Percentiles rank a stretch among this genome's conserved stretches.
phyloP scores from a whole-genome alignment of 92 coral and sea anemone genomes.

The Metridium senile region DNA sequence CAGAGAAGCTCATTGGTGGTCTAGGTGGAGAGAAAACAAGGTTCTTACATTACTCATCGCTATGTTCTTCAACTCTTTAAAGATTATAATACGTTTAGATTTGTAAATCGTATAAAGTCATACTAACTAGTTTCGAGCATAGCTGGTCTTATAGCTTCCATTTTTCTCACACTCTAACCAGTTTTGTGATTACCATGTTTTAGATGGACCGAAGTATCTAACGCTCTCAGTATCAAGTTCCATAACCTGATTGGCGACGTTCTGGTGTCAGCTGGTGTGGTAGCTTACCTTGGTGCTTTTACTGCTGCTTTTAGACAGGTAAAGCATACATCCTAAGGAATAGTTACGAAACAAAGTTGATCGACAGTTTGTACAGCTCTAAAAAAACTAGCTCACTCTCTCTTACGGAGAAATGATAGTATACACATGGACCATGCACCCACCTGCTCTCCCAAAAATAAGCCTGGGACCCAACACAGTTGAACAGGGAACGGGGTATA shows the following conservation, averaged over 20 bases:
- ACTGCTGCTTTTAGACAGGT: slow-evolving; percentile 98
- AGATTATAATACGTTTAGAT: background rate
- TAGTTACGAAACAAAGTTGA: background rate
- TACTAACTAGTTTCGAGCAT: too few species aligned
- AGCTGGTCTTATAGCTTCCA: too few species aligned
- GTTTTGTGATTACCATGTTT: background rate
- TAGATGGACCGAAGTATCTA: slow-evolving; percentile 98
- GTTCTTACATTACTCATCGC: slow-evolving; percentile 27
- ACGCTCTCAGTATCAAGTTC: slow-evolving; percentile 86
- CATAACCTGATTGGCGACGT: slow-evolving; percentile 91
- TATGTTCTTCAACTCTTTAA: background rate
- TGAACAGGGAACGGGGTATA: too few species aligned
- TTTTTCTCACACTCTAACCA: background rate
- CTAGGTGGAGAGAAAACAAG: slow-evolving; percentile 97
- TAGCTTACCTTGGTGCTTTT: slow-evolving; percentile 94
- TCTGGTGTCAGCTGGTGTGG: slow-evolving; percentile 93
- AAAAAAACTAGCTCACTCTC: too few species aligned
- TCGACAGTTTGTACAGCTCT: too few species aligned
- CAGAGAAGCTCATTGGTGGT: slow-evolving; percentile 96
- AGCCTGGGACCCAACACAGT: too few species aligned
- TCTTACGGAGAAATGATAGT: too few species aligned
- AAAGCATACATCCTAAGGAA: background rate
- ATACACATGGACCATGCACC: too few species aligned
- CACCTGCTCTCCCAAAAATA: too few species aligned
- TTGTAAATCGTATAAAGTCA: background rate